Evolutionary conservation across 2,113 vertebrate species (phyloP).

Genomic region (Prinia subflava): DNA sequence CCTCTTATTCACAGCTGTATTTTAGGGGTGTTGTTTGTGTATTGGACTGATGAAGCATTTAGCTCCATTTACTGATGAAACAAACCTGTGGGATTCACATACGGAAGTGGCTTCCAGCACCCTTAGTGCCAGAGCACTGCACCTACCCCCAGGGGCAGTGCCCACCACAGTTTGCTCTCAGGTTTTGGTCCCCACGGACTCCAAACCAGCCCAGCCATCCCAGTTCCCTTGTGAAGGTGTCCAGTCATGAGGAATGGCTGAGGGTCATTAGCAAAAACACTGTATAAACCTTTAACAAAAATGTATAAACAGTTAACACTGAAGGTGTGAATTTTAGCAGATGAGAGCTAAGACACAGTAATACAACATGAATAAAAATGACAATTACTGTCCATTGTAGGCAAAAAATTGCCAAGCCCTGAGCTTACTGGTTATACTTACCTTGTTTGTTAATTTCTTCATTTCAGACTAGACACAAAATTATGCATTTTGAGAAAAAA

Average conservation of each 20-base stretch:
- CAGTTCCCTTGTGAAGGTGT: background rate
- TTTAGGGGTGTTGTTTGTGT: background rate
- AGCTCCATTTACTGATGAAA: background rate
- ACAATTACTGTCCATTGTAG: background rate
- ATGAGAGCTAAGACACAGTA: background rate
- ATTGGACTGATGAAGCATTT: background rate
- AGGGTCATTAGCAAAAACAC: background rate
- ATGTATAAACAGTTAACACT: background rate
- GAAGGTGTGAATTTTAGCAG: background rate
- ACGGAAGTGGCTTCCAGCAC: background rate
- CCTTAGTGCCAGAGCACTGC: background rate
- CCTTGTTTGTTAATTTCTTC: background rate
- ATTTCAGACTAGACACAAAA: background rate
- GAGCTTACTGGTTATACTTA: background rate
- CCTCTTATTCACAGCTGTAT: background rate
- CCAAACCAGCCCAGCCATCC: background rate
- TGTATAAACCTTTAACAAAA: background rate
- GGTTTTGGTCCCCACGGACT: background rate
- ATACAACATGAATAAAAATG: background rate
- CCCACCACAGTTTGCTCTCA: fast-evolving
- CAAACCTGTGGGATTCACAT: background rate
- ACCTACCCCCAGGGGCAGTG: fast-evolving
- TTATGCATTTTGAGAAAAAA: background rate
- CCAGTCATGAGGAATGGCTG: background rate
- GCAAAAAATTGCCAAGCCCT: background rate